A percentile compares a stretch with the other conserved stretches of the same genome.
These are phyloP conservation scores for Scaptodrosophila lebanonensis DNA, from an alignment of 1,140 invertebrate genomes.

Conservation along the genomic window DNA sequence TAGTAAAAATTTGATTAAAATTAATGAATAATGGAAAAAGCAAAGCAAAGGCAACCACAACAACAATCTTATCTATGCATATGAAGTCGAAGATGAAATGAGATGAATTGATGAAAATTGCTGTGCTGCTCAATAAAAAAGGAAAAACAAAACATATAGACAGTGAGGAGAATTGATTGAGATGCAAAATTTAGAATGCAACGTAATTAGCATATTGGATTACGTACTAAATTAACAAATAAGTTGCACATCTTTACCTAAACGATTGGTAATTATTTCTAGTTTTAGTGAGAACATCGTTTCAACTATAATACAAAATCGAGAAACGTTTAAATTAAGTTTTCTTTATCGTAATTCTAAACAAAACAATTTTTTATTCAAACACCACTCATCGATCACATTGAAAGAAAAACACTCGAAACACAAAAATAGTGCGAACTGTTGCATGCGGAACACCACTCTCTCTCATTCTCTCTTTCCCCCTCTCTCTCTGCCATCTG, in stretches of 20 bases:
- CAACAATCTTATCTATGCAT: not conserved
- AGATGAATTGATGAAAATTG: slow-evolving; percentile 69
- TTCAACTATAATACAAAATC: too few species aligned
- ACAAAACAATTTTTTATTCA: slow-evolving; percentile 31
- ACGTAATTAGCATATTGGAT: too few species aligned
- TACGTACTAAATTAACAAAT: slow-evolving; percentile 53
- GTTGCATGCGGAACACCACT: not conserved
- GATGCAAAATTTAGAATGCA: slow-evolving; percentile 23
- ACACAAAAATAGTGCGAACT: slow-evolving; percentile 7
- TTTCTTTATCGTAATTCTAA: slow-evolving; percentile 23
- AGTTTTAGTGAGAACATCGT: slow-evolving; percentile 29
- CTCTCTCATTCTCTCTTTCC: slow-evolving; percentile 10
- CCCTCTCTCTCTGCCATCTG: slow-evolving; percentile 2
- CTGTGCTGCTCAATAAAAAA: slow-evolving; percentile 71
- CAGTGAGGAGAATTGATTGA: slow-evolving; percentile 31
- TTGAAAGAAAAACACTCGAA: slow-evolving; percentile 6
- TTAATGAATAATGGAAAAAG: slow-evolving; percentile 24
- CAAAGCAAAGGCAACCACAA: slow-evolving; percentile 61
- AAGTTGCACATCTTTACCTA: slow-evolving; percentile 75
- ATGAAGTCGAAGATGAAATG: too few species aligned
- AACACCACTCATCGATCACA: slow-evolving; percentile 19
- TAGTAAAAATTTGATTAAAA: slow-evolving; percentile 37
- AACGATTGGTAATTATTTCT: slow-evolving; percentile 71
- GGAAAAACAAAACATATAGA: slow-evolving; percentile 16
- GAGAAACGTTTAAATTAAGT: too few species aligned